These are phyloP conservation scores for Osedax frankpressi DNA, from an alignment of 2,888 invertebrate genomes.

Conservation along the genomic window DNA sequence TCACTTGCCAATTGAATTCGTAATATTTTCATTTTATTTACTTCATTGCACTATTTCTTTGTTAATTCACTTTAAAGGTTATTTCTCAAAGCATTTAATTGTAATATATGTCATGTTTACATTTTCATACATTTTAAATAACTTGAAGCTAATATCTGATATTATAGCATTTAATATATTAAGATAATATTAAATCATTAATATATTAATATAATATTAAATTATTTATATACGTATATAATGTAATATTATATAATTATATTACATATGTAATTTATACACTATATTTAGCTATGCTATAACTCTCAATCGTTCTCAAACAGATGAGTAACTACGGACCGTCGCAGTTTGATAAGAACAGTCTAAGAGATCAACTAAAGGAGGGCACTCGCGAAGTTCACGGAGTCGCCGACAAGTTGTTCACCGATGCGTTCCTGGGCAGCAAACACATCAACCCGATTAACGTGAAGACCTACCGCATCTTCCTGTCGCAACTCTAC, in stretches of 20 bases:
- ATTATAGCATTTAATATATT: no score
- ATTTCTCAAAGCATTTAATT: no score
- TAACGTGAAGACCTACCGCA: conserved; percentile 17
- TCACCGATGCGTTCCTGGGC: conserved; percentile 17
- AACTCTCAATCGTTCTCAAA: not conserved
- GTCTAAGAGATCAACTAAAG: conserved; percentile 11
- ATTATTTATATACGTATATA: not conserved
- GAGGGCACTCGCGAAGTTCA: conserved; percentile 22
- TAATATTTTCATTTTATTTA: no score
- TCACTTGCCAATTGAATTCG: no score
- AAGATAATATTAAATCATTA: not conserved
- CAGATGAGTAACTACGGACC: conserved; percentile 4
- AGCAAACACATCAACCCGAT: conserved; percentile 14
- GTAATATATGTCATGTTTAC: no score
- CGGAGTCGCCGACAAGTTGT: conserved; percentile 22
- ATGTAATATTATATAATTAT: not conserved
- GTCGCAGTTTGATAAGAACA: not conserved
- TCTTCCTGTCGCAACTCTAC: conserved; percentile 24
- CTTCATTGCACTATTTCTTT: no score
- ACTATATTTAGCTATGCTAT: not conserved
- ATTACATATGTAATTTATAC: not conserved
- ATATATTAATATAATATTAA: not conserved
- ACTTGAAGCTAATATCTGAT: no score
- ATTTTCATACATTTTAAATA: no score
- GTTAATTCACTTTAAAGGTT: no score